Percentiles rank a stretch among this genome's conserved stretches.
Conservation (phyloP, 2,797 vertebrate genomes). For the Capromys pilorides region DNA sequence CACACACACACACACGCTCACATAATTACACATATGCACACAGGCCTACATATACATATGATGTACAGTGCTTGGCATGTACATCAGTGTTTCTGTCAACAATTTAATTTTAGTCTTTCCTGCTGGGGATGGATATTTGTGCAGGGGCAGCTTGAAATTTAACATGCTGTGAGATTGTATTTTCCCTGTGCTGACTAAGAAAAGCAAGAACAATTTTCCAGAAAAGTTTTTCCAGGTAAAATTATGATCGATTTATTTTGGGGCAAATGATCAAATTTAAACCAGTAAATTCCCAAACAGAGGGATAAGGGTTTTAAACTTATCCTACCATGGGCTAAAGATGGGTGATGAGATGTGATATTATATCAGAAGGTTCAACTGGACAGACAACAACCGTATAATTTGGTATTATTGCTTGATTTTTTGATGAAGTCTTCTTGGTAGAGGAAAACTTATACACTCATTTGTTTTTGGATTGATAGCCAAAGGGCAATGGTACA, state of each 20-base stretch:
- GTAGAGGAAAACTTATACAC: not conserved
- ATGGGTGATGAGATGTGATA: not conserved
- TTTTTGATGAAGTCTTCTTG: not conserved
- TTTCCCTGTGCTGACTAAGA: not conserved
- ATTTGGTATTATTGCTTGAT: not conserved
- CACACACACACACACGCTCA: not conserved
- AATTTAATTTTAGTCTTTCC: conserved; percentile 1
- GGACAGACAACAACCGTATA: not conserved
- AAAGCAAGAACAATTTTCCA: not conserved
- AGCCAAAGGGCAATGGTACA: not conserved
- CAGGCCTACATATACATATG: no score
- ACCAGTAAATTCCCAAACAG: not conserved
- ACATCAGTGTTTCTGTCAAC: not conserved
- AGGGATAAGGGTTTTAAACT: not conserved
- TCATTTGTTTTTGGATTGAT: not conserved
- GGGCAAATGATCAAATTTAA: not conserved
- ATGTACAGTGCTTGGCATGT: not conserved
- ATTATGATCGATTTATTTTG: not conserved
- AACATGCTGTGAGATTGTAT: not conserved
- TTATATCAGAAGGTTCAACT: not conserved
- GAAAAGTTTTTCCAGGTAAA: not conserved
- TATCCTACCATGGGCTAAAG: not conserved
- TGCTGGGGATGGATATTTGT: not conserved
- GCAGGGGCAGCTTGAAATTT: not conserved
- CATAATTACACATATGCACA: not conserved